Evolutionary conservation across 1,140 invertebrate species (phyloP), one percentile per base, ranked within the genome.

Genomic region (Panagrolaimus sp.): DNA sequence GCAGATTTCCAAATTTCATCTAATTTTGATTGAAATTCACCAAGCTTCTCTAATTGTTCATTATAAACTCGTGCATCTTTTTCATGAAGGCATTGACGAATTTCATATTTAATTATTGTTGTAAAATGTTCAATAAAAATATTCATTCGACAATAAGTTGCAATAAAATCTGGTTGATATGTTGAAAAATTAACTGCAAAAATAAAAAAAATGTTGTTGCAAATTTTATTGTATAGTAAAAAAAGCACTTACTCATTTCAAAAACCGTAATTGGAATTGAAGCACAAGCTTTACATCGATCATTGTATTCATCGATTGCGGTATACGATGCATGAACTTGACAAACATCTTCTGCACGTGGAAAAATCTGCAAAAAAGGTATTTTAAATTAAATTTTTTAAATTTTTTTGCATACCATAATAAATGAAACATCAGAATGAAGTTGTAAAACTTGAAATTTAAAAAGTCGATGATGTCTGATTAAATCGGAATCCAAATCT

Each of bases 311-410:
- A 7, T 55, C 47, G 3, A 58, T 58, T 21, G 38, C 69, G 24
- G 24, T 72, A 15, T 43, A n/a, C 9, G 26, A 9, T 21, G 38
- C 26, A 43, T 32, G 24, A 9, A 70, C 72, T 26, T 45, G 64
- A 63, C 74, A 76, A n/a, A 76, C 74, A n/a, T 76, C 74, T 63
- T 76, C 75, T 44, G 64, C 48, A 65, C 52, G 68, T 15, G 74
- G 74, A 62, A 76, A 64, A 17, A 72, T 64, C 69, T 71, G 47
- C 7, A 71, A 24, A 21, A 58, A 21, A 24, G 4, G 17, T 58
- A 4, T 2, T n/a, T 5, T 3, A 58, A 21, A 28, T n/a, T 2
- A n/a, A 21, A 58, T n/a, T 21, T 4, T 38, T 38, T 4, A 38
- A 38, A 38, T 4, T 38, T 7, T 14, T 2, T 15, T 9, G 9